phyloP scores from a whole-genome alignment of 2,888 invertebrate genomes.

The Parnassius mnemosyne region DNA sequence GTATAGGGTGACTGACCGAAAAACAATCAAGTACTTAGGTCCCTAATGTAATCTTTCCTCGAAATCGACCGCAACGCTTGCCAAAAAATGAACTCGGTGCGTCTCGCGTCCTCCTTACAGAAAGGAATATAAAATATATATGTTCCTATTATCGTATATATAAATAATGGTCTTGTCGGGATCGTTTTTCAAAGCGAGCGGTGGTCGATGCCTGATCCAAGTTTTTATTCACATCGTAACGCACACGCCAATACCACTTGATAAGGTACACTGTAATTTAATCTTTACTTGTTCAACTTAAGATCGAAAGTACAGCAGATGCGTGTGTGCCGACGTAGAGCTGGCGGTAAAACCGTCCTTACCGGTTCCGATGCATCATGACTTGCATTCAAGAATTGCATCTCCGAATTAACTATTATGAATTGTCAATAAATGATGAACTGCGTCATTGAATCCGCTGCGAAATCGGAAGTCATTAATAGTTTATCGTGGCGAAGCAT shows the following conservation, averaged over 20 bases:
- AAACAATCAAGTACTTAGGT: slow-evolving; percentile 75
- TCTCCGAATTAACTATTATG: slow-evolving; percentile 49
- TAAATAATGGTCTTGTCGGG: slow-evolving; percentile 59
- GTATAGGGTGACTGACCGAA: slow-evolving; percentile 63
- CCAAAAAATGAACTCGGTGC: slow-evolving; percentile 60
- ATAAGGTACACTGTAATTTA: slow-evolving; percentile 13
- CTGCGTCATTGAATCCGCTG: slow-evolving; percentile 44
- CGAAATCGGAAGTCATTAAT: slow-evolving; percentile 30
- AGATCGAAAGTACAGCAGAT: slow-evolving; percentile 14
- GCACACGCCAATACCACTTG: slow-evolving; percentile 18
- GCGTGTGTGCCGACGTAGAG: slow-evolving; percentile 14
- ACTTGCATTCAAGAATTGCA: slow-evolving; percentile 49
- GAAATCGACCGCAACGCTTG: slow-evolving; percentile 66
- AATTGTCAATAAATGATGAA: slow-evolving; percentile 54
- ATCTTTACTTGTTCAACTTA: slow-evolving; percentile 14
- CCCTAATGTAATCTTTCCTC: slow-evolving; percentile 71
- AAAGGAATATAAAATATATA: slow-evolving; percentile 57
- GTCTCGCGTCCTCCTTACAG: slow-evolving; percentile 47
- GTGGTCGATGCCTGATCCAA: slow-evolving; percentile 44
- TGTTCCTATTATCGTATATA: slow-evolving; percentile 62
- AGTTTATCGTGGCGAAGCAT: no score
- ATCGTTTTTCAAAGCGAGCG: slow-evolving; percentile 58
- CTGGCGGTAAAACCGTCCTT: slow-evolving; percentile 37
- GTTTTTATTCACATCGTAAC: slow-evolving; percentile 54
- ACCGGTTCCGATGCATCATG: slow-evolving; percentile 66